Conservation (phyloP, 1,140 invertebrate species). For the Aphelinus certus region DNA sequence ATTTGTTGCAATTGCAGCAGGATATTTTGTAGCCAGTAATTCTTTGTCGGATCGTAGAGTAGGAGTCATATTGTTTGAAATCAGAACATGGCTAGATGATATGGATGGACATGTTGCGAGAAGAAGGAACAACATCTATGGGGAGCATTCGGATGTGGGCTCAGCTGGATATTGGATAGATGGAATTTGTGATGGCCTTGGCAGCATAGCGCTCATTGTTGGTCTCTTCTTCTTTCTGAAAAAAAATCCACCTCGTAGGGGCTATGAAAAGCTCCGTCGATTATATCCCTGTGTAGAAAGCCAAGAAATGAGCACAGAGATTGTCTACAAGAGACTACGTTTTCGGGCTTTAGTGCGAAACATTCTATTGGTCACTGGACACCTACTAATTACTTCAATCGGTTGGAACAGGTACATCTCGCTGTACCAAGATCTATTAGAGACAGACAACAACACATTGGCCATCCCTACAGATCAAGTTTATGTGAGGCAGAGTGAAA, state of each 20-base stretch:
- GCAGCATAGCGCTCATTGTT: constrained; percentile 73
- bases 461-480: constrained; percentile 67
- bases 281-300: constrained; percentile 54
- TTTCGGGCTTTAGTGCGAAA: constrained; percentile 72
- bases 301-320: constrained; percentile 27
- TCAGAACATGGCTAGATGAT: constrained; percentile 81
- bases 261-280: constrained; percentile 71
- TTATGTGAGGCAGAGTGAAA: constrained; percentile 51
- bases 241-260: constrained; percentile 73
- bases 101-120: constrained; percentile 83
- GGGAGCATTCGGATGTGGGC: constrained; percentile 77
- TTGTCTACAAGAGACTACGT: constrained; percentile 64
- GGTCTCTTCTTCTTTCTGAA: constrained; percentile 74
- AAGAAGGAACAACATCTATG: constrained; percentile 73
- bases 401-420: constrained; percentile 85
- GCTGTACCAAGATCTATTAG: constrained; percentile 78
- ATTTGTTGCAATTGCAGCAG: constrained; percentile 74
- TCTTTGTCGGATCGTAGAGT: constrained; percentile 73
- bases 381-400: constrained; percentile 76
- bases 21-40: constrained; percentile 75
- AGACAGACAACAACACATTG: constrained; percentile 66
- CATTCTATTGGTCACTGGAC: constrained; percentile 73
- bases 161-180: constrained; percentile 78
- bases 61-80: constrained; percentile 78
- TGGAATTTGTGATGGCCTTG: constrained; percentile 78